These are phyloP conservation scores for Limosa lapponica DNA, from an alignment of 2,797 vertebrate species.

Conservation along the genomic window DNA sequence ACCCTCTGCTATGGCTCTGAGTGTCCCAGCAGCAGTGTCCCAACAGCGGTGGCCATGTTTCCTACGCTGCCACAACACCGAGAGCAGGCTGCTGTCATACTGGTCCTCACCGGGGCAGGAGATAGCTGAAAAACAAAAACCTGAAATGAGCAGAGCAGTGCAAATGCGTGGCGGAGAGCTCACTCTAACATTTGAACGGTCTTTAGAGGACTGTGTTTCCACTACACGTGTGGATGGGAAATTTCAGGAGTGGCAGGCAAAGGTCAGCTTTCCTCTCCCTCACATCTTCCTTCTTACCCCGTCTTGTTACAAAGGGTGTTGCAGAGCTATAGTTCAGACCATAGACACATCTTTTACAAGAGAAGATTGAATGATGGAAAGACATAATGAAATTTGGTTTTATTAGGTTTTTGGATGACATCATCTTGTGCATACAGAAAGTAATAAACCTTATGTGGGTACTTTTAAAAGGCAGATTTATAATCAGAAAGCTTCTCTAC, in stretches of 20 bases:
- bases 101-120: accelerated
- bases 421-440: not conserved
- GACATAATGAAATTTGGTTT: not conserved
- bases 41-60: accelerated
- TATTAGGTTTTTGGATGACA: not conserved
- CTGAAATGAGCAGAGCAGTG: not conserved
- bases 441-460: not conserved
- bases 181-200: not conserved
- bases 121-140: not conserved
- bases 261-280: not conserved
- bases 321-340: not conserved
- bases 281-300: not conserved
- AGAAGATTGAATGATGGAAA: not conserved
- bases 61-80: accelerated
- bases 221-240: not conserved
- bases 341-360: not conserved
- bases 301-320: not conserved
- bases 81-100: not conserved
- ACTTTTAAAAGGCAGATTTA: not conserved
- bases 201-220: not conserved
- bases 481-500: not conserved
- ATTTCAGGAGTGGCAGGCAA: not conserved
- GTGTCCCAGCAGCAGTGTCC: not conserved
- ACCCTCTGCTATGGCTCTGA: not conserved
- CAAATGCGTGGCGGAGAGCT: not conserved